Base-by-base conservation (phyloP, 2,113 vertebrate species). In the Clarias gariepinus region DNA sequence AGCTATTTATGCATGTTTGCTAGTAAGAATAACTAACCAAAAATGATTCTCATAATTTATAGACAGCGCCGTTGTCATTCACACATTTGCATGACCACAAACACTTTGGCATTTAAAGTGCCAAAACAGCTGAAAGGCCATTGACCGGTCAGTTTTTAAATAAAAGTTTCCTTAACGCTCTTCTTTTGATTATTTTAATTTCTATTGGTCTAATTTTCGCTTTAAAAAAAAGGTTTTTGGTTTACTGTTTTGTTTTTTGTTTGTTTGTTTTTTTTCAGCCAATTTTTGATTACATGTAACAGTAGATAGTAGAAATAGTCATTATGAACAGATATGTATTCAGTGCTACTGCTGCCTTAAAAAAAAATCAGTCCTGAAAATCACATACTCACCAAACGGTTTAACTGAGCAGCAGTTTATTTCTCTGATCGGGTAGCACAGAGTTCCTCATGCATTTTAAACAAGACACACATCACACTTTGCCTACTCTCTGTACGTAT, bases 341-440 rank as follows among this genome's bases (percentile, higher is more conserved):
- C 10, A 19, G 15, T 30, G 12, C 23, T 78, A 19, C 52, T 28
- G 13, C 15, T 57, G 19, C 25, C 3, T 57, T 57, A 9, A 1
- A 30, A 55, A 77, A 28, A 77, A 78, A 30, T 30, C 3, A 21
- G 21, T 60, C 9, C 30, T 12, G 6, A 33, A 80, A 73, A 69
- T 64, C 11, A 23, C 8, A 19, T 23, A 86, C 85, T 82, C 57
- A 86, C 85, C 85, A 33, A 47, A 64, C 10, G 66, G 66, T 36
- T 47, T 47, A 47, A 7, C 47, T 86, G 23, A 69, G 53, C 33
- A 18, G 55, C 25, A 53, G n/a, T 19, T 60, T 33, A n/a, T 58
- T 69, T 25, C 30, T 53, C 47, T 68, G 61, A 52, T 66, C 41
- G 12, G 63, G 41, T 64, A 55, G 25, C n/a, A 21, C 74, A 36